Percentiles rank a stretch among this genome's conserved stretches.
These are phyloP conservation scores for Sphaerophoria rueppellii DNA, from an alignment of 2,888 invertebrate genomes.

Conservation along the genomic window DNA sequence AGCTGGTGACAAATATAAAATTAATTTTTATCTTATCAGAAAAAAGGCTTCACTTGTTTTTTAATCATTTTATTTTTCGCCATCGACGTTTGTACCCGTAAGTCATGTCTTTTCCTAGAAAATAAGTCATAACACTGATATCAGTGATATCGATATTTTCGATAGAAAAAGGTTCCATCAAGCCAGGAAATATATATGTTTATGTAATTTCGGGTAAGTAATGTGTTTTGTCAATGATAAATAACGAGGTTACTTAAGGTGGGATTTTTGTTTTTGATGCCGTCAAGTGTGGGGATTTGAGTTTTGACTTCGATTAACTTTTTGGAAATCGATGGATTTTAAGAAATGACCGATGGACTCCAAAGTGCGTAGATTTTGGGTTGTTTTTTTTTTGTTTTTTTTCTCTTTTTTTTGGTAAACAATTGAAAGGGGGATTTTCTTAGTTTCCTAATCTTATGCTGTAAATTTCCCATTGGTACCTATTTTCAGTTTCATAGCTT, in stretches of 20 bases:
- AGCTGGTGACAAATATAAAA: slow-evolving; percentile 10
- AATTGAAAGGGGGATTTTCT: not conserved
- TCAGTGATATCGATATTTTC: not conserved
- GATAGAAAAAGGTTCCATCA: not conserved
- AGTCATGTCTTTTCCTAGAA: slow-evolving; percentile 1
- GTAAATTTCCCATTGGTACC: no score
- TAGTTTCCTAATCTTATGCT: not conserved
- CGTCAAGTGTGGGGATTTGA: not conserved
- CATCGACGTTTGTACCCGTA: not conserved
- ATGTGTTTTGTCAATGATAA: not conserved
- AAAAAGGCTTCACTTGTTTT: not conserved
- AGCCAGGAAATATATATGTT: not conserved
- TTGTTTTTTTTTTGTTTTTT: not conserved
- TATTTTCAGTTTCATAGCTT: no score
- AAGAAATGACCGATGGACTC: not conserved
- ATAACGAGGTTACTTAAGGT: not conserved
- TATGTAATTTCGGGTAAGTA: not conserved
- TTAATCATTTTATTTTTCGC: not conserved
- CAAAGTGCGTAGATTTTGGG: not conserved
- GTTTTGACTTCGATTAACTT: not conserved
- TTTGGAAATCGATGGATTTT: not conserved
- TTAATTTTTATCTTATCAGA: slow-evolving; percentile 22
- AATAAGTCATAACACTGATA: not conserved
- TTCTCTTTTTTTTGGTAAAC: not conserved
- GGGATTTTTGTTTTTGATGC: not conserved